Conservation (phyloP, 1,140 invertebrate species). For the Orussus abietinus region DNA sequence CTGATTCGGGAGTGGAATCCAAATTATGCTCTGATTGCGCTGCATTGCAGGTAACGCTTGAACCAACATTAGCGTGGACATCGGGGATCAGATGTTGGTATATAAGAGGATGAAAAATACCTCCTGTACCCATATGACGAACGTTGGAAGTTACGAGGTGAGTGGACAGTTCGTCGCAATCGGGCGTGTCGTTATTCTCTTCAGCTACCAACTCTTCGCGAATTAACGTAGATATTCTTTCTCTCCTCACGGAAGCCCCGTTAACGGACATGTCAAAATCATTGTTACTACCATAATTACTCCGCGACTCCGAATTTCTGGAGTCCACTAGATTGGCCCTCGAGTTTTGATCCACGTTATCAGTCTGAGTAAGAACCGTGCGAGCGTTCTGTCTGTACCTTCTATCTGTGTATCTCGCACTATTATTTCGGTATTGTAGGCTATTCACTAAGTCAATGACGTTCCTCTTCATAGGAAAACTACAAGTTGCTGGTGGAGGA, state of each 20-base stretch:
- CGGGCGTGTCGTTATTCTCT: constrained; percentile 28
- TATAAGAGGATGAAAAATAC: constrained; percentile 38
- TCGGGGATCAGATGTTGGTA: constrained; percentile 42
- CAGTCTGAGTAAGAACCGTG: constrained; percentile 29
- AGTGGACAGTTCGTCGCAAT: constrained; percentile 38
- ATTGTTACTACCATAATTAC: constrained; percentile 1
- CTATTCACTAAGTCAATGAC: constrained; percentile 34
- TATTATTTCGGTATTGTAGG: constrained; percentile 22
- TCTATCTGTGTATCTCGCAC: not conserved
- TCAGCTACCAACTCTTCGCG: constrained; percentile 41
- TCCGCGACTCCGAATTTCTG: constrained; percentile 1
- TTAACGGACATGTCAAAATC: not conserved
- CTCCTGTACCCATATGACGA: constrained; percentile 35
- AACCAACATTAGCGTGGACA: constrained; percentile 10
- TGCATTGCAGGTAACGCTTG: constrained; percentile 4
- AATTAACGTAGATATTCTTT: constrained; percentile 39
- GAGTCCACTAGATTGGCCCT: constrained; percentile 3
- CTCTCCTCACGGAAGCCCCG: constrained; percentile 11
- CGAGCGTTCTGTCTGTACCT: constrained; percentile 12
- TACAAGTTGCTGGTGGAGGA: constrained; percentile 13
- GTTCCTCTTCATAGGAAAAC: constrained; percentile 29
- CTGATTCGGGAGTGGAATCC: constrained; percentile 28
- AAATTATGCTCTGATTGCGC: constrained; percentile 8
- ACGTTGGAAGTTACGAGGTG: constrained; percentile 41
- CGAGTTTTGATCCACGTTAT: constrained; percentile 8